These are phyloP conservation scores for Elaeidobius kamerunicus DNA, from an alignment of 2,888 invertebrate genomes.

Conservation along the genomic window DNA sequence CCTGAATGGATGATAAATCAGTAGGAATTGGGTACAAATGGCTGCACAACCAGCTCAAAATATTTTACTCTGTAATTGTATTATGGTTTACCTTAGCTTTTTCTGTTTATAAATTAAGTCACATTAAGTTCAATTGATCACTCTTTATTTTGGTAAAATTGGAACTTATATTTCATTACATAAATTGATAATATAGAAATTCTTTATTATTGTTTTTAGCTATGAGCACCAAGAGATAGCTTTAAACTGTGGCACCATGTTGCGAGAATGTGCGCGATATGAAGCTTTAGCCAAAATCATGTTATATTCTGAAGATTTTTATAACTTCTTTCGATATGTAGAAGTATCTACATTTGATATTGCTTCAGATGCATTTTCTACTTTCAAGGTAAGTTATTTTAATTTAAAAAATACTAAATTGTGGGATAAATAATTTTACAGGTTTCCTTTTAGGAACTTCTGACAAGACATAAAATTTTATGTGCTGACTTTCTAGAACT, in stretches of 20 bases:
- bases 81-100: too few relatives aligned
- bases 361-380: slow-evolving; percentile 99
- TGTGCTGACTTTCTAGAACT: slow-evolving; percentile 98
- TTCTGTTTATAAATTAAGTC: too few relatives aligned
- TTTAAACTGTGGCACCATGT: slow-evolving; percentile 98
- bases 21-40: too few relatives aligned
- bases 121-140: too few relatives aligned
- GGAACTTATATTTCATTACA: too few relatives aligned
- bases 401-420: background rate
- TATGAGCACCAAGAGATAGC: slow-evolving; percentile 99
- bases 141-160: too few relatives aligned
- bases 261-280: slow-evolving; percentile 96
- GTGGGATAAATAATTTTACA: background rate
- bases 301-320: slow-evolving; percentile 97
- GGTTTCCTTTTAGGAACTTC: slow-evolving; percentile 68
- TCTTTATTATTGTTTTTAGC: slow-evolving; percentile 57
- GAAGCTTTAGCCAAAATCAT: slow-evolving; percentile 98
- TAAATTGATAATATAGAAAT: too few relatives aligned
- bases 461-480: slow-evolving; percentile 91
- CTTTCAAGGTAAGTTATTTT: slow-evolving; percentile 85
- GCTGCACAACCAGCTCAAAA: too few relatives aligned
- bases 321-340: slow-evolving; percentile 99
- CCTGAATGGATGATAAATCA: too few relatives aligned
- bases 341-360: slow-evolving; percentile 99
- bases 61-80: too few relatives aligned